phyloP scores from a whole-genome alignment of 2,113 vertebrate species.

The Sebastes schlegelii region DNA sequence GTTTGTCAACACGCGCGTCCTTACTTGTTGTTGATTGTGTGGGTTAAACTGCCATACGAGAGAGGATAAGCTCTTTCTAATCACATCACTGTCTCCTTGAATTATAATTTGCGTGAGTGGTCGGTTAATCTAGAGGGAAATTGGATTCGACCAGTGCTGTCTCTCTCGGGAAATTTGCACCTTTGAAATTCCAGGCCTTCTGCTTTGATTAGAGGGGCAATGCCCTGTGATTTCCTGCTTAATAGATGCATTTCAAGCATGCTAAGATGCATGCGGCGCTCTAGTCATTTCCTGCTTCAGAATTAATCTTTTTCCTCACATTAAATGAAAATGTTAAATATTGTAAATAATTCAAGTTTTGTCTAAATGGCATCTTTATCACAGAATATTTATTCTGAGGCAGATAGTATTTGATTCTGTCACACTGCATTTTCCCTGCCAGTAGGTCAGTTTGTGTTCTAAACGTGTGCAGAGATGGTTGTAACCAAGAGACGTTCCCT shows the following conservation, averaged over 20 bases:
- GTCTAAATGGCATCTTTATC: background rate
- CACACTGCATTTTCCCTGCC: background rate
- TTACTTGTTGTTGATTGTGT: slow-evolving; percentile 61
- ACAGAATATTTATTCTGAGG: background rate
- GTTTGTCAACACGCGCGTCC: slow-evolving; percentile 23
- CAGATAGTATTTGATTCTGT: background rate
- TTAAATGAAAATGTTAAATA: slow-evolving; percentile 2
- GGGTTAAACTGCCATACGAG: slow-evolving; percentile 36
- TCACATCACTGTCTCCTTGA: slow-evolving; percentile 73
- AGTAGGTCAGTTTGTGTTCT: background rate
- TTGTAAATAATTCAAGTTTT: background rate
- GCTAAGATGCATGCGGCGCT: slow-evolving; percentile 7
- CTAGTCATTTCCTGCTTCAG: background rate
- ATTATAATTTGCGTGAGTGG: slow-evolving; percentile 72
- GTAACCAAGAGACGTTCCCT: slow-evolving; percentile 7
- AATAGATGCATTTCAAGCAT: slow-evolving; percentile 26
- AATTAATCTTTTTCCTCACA: background rate
- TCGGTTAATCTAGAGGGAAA: slow-evolving; percentile 74
- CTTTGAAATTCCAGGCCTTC: slow-evolving; percentile 51
- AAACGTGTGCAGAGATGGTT: background rate
- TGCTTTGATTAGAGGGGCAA: slow-evolving; percentile 53
- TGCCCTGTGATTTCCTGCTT: slow-evolving; percentile 16
- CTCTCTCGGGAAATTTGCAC: slow-evolving; percentile 71
- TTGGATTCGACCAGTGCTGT: slow-evolving; percentile 69
- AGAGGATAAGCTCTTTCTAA: slow-evolving; percentile 64